These are phyloP conservation scores for Sorex maritimensis DNA, from an alignment of 2,797 vertebrate genomes.

Conservation along the genomic window DNA sequence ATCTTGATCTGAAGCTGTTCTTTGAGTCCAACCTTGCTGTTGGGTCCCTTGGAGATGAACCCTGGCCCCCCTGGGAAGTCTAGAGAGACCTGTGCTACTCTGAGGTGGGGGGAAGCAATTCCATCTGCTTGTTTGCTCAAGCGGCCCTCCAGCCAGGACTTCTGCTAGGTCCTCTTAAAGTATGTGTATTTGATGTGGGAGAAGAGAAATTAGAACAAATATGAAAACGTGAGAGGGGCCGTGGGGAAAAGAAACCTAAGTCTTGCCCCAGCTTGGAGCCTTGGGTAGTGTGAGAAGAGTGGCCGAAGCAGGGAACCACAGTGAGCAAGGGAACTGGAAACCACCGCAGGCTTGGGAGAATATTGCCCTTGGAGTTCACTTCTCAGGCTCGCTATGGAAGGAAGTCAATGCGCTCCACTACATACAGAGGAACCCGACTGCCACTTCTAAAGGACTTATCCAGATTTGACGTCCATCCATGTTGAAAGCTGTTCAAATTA, in stretches of 20 bases:
- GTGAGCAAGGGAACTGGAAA: neutral
- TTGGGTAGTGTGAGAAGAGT: neutral
- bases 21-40: conserved; percentile 41
- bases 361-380: neutral
- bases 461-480: conserved; percentile 27
- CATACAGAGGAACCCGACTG: neutral
- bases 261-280: neutral
- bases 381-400: neutral
- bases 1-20: conserved; percentile 61
- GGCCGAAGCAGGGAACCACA: neutral
- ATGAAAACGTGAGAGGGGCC: neutral
- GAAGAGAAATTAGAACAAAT: conserved; percentile 56
- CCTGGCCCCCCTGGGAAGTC: neutral
- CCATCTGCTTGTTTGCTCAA: neutral
- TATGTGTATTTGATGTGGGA: conserved; percentile 40
- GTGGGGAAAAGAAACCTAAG: conserved; percentile 34
- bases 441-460: conserved; percentile 51
- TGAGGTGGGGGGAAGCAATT: neutral
- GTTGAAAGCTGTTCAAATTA: neutral
- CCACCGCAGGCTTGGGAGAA: neutral
- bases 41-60: conserved; percentile 44
- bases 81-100: neutral
- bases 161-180: neutral
- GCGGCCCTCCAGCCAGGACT: neutral
- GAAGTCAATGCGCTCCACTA: conserved; percentile 1